Evolutionary conservation across 2,888 invertebrate species (phyloP), one percentile per base, ranked within the genome.

Genomic region (Nymphalis urticae): DNA sequence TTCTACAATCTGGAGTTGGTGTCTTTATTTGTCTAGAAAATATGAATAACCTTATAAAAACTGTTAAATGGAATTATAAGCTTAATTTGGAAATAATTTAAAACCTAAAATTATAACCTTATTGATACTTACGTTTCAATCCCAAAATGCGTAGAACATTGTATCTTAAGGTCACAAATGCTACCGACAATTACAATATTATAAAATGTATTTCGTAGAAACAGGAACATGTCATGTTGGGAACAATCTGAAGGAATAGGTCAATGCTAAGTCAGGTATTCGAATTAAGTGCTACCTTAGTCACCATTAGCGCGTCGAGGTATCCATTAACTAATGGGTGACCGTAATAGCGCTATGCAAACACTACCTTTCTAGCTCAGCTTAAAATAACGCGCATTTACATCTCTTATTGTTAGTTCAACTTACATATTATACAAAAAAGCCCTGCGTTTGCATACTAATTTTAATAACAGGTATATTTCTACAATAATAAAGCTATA

Each of bases 301-400:
- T 64, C 53, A 69, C 73, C 72, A 71, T 76, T 77, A 74, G 64
- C 68, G 58, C 69, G 68, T 73, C 78, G 76, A 75, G 75, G 70
- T 77, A 79, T 87, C 90, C 89, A 90, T 90, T 89, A 88, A 85
- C 84, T 89, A 89, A 89, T 89, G 86, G 85, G 77, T 71, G 73
- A 69, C 76, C 64, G 69, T 71, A 87, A 75, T 84, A 79, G 81
- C 80, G 78, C 82, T 82, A 77, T 73, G 79, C 82, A 88, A 87
- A 87, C 84, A 86, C 60, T 48, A 51, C 32, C 60, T 51, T 47
- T 27, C 56, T 48, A 60, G 36, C 64, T 69, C 61, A n/a, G 63
- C 42, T 50, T 65, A 58, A 64, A 48, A 47, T 32, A 64, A 63
- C 58, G 54, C 51, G 50, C 60, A 65, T 62, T 59, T 64, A 64